phyloP scores from a whole-genome alignment of 1,140 invertebrate genomes.

The Diabrotica undecimpunctata region DNA sequence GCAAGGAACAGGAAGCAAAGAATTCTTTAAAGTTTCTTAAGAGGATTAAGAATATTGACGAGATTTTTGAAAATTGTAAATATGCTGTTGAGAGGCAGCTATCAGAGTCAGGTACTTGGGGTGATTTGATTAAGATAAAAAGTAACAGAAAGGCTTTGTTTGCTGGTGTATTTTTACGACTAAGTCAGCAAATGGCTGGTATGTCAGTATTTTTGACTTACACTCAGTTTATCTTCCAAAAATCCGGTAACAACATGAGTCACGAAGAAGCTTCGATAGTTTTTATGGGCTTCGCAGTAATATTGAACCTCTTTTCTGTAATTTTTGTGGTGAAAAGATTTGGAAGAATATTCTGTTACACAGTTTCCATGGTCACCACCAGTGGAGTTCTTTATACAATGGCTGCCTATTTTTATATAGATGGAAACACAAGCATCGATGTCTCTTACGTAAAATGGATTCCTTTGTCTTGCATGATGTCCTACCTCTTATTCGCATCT shows the following conservation, averaged over 20 bases:
- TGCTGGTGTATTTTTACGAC: slow-evolving; percentile 32
- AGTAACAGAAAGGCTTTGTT: slow-evolving; percentile 38
- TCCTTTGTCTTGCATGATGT: slow-evolving; percentile 36
- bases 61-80: slow-evolving; percentile 32
- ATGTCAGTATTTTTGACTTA: slow-evolving; percentile 33
- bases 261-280: neutral
- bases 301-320: slow-evolving; percentile 3
- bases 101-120: slow-evolving; percentile 31
- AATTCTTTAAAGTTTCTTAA: slow-evolving; percentile 51
- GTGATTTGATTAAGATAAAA: slow-evolving; percentile 31
- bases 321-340: slow-evolving; percentile 7
- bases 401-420: slow-evolving; percentile 48
- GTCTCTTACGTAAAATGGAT: slow-evolving; percentile 35
- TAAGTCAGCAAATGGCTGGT: slow-evolving; percentile 34
- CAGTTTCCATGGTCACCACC: slow-evolving; percentile 25
- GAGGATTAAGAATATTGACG: slow-evolving; percentile 32
- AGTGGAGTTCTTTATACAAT: slow-evolving; percentile 44
- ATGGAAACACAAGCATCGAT: slow-evolving; percentile 9
- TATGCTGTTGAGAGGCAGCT: slow-evolving; percentile 34
- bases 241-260: slow-evolving; percentile 20
- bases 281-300: neutral
- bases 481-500: slow-evolving; percentile 34
- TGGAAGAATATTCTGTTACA: slow-evolving; percentile 27
- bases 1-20: slow-evolving; percentile 32
- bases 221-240: slow-evolving; percentile 35